Percentiles rank a stretch among this genome's conserved stretches.
phyloP scores from a whole-genome alignment of 1,140 invertebrate species.

The Delia radicum region DNA sequence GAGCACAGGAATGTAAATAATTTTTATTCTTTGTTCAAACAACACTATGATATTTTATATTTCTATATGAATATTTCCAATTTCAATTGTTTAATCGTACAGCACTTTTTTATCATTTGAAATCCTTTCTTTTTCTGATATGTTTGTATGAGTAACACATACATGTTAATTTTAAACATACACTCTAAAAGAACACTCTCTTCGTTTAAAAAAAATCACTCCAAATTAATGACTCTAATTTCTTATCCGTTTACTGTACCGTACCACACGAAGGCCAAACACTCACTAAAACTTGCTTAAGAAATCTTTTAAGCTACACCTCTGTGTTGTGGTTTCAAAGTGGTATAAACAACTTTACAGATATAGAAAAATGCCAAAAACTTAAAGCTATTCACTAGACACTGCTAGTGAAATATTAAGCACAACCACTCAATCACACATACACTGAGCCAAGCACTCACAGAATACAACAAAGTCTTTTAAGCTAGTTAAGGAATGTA shows the following conservation, averaged over 20 bases:
- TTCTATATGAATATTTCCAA: too few species aligned
- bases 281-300: constrained; percentile 55
- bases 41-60: too few species aligned
- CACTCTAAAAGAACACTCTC: not conserved
- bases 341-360: constrained; percentile 9
- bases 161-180: too few species aligned
- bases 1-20: too few species aligned
- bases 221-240: not conserved
- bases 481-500: not conserved
- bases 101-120: too few species aligned
- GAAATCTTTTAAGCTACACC: constrained; percentile 38
- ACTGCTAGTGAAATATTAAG: not conserved
- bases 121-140: too few species aligned
- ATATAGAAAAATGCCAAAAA: constrained; percentile 12
- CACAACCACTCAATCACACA: not conserved
- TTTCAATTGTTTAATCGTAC: too few species aligned
- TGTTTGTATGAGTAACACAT: too few species aligned
- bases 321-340: not conserved
- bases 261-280: constrained; percentile 55
- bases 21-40: too few species aligned
- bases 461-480: not conserved
- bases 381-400: not conserved
- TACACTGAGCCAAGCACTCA: not conserved
- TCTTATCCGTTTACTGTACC: constrained; percentile 49
- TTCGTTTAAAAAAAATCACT: not conserved